Conservation (phyloP, 1,140 invertebrate species). For the Cydia fagiglandana region DNA sequence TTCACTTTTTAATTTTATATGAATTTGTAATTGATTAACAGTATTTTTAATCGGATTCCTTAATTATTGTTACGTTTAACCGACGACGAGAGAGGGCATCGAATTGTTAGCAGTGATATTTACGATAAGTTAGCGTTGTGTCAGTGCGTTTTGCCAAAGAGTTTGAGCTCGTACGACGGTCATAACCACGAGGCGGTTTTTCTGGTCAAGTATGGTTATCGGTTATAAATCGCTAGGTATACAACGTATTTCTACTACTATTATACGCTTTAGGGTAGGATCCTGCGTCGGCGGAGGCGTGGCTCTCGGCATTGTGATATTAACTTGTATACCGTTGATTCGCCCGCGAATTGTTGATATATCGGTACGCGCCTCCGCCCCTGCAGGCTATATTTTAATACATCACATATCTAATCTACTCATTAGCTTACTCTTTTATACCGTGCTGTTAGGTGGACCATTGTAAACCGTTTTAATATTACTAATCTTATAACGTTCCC, state of each 20-base stretch:
- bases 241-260: constrained; percentile 58
- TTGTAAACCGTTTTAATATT: constrained; percentile 42
- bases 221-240: constrained; percentile 62
- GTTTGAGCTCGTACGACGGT: constrained; percentile 31
- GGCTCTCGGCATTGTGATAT: constrained; percentile 51
- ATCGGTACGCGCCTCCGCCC: constrained; percentile 45
- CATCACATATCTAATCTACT: constrained; percentile 74
- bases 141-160: constrained; percentile 39
- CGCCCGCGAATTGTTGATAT: constrained; percentile 36
- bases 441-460: constrained; percentile 70
- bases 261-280: constrained; percentile 72
- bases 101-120: constrained; percentile 59
- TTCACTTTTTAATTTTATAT: constrained; percentile 37
- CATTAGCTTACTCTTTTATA: constrained; percentile 69
- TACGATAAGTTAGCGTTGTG: constrained; percentile 50
- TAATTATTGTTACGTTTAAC: constrained; percentile 37
- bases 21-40: constrained; percentile 41
- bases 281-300: constrained; percentile 51
- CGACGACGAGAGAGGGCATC: constrained; percentile 51
- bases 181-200: constrained; percentile 20
- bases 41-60: constrained; percentile 43
- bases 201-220: constrained; percentile 66
- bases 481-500: constrained; percentile 32
- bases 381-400: constrained; percentile 65
- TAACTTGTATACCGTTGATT: constrained; percentile 37